A percentile compares a stretch with the other conserved stretches of the same genome.
phyloP scores from a whole-genome alignment of 1,140 invertebrate species.

The Reticulitermes speratus region DNA sequence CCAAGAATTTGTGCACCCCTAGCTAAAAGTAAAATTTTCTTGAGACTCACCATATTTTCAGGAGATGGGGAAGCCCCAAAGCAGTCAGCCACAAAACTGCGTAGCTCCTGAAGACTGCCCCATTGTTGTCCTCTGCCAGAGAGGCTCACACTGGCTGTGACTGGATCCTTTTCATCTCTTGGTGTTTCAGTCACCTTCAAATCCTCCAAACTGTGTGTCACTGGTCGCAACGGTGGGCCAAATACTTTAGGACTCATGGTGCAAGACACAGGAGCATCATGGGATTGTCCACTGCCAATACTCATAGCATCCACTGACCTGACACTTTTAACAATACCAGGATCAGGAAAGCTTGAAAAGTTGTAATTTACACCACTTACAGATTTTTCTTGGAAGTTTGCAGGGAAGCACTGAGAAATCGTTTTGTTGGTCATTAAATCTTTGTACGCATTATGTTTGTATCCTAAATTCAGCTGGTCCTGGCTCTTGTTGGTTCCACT shows the following conservation, averaged over 20 bases:
- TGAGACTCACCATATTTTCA: slow-evolving; percentile 27
- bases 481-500: slow-evolving; percentile 32
- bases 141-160: slow-evolving; percentile 34
- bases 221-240: slow-evolving; percentile 36
- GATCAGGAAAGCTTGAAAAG: background rate
- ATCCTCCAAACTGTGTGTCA: slow-evolving; percentile 57
- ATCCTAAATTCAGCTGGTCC: slow-evolving; percentile 5
- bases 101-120: slow-evolving; percentile 60
- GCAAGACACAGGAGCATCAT: slow-evolving; percentile 33
- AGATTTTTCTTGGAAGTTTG: slow-evolving; percentile 13
- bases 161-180: slow-evolving; percentile 34
- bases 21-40: background rate
- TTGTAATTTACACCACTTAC: slow-evolving; percentile 6
- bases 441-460: slow-evolving; percentile 29
- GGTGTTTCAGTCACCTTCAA: slow-evolving; percentile 47
- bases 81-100: slow-evolving; percentile 44
- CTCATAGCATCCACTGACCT: slow-evolving; percentile 28
- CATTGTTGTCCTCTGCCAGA: slow-evolving; percentile 49
- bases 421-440: slow-evolving; percentile 20
- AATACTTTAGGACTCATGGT: slow-evolving; percentile 59
- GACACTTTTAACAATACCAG: slow-evolving; percentile 25
- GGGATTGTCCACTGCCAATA: slow-evolving; percentile 26
- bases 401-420: background rate
- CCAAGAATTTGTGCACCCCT: too few relatives aligned
- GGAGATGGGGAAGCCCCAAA: slow-evolving; percentile 30